Conservation (phyloP, 2,888 invertebrate genomes). For the Macrophya alboannulata region DNA sequence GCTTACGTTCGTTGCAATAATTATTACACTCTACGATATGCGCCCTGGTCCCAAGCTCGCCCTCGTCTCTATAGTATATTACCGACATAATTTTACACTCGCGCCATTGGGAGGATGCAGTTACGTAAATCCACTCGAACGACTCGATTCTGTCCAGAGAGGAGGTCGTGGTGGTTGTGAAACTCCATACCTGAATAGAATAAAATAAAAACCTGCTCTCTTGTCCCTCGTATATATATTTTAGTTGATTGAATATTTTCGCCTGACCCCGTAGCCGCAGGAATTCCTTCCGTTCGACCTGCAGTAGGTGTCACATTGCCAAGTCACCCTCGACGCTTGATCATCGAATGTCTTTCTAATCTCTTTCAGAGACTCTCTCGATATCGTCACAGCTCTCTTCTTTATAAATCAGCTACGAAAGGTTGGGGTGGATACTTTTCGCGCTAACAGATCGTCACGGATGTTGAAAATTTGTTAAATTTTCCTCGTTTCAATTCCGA, state of each 20-base stretch:
- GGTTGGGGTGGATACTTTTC: neutral
- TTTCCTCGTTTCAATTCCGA: neutral
- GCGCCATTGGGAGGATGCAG: constrained; percentile 38
- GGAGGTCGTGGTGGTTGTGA: constrained; percentile 33
- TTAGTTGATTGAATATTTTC: constrained; percentile 41
- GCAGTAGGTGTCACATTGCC: constrained; percentile 43
- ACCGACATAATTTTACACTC: constrained; percentile 33
- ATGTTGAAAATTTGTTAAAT: neutral
- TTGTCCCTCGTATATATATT: neutral
- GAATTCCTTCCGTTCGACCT: constrained; percentile 46
- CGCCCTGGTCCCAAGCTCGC: constrained; percentile 11
- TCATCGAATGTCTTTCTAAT: constrained; percentile 9
- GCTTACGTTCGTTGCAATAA: neutral
- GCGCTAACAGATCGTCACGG: no score
- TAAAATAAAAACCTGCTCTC: constrained; percentile 2
- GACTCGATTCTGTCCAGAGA: constrained; percentile 3
- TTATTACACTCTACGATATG: neutral
- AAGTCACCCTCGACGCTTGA: constrained; percentile 30
- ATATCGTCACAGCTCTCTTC: neutral
- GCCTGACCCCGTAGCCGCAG: constrained; percentile 10
- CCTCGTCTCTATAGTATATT: neutral
- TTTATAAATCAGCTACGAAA: neutral
- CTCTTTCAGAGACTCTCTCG: neutral
- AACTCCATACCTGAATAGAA: constrained; percentile 28
- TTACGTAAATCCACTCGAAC: constrained; percentile 43